A percentile compares a stretch with the other conserved stretches of the same genome.
phyloP scores from a whole-genome alignment of 2,888 invertebrate genomes.

The Bimastos eiseni region DNA sequence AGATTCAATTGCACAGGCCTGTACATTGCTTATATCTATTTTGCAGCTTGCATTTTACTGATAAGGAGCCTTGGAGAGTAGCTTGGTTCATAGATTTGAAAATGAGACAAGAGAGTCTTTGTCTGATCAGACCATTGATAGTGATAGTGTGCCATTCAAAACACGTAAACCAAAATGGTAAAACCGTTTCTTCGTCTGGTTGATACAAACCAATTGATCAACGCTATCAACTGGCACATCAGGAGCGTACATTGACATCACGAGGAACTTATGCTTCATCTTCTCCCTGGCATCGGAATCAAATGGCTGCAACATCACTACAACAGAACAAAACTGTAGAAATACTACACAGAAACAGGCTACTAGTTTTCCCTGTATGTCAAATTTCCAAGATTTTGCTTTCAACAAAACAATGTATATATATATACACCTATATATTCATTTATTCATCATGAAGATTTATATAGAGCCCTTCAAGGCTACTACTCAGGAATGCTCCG shows the following conservation, averaged over 20 bases:
- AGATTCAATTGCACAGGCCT: too few relatives aligned
- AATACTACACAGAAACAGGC: neutral
- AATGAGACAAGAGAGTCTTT: neutral
- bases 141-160: neutral
- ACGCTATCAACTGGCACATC: slow-evolving; percentile 14
- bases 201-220: neutral
- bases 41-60: too few relatives aligned
- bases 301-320: slow-evolving; percentile 35
- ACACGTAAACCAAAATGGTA: neutral
- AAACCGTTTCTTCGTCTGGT: neutral
- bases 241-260: slow-evolving; percentile 27
- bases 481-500: too few relatives aligned
- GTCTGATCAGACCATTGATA: neutral
- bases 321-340: neutral
- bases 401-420: neutral
- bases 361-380: too few relatives aligned
- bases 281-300: slow-evolving; percentile 24
- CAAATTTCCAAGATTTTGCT: neutral
- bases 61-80: too few relatives aligned
- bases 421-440: neutral
- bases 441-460: too few relatives aligned
- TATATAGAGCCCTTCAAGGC: too few relatives aligned
- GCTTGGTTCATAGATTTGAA: neutral
- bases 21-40: too few relatives aligned
- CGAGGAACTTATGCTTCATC: slow-evolving; percentile 35